Conservation (phyloP, 2,113 vertebrate genomes). For the Halcyon senegalensis region DNA sequence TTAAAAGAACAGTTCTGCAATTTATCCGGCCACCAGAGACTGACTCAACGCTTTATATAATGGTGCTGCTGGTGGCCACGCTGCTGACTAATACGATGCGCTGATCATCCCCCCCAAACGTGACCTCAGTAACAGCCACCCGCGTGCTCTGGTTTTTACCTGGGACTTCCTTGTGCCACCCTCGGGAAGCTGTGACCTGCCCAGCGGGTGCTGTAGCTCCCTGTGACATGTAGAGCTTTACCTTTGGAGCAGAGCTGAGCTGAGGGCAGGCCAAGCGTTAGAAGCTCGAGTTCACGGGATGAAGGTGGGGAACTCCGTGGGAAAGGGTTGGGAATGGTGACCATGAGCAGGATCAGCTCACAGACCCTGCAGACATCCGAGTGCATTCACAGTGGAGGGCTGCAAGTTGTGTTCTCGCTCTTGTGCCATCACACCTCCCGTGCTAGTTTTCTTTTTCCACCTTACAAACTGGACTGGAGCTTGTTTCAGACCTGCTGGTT, state of each 20-base stretch:
- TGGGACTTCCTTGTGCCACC: not conserved
- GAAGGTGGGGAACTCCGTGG: not conserved
- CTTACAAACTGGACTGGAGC: not conserved
- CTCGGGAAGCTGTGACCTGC: not conserved
- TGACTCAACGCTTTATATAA: conserved; percentile 44
- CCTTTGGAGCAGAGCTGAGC: not conserved
- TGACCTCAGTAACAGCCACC: not conserved
- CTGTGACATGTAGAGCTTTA: not conserved
- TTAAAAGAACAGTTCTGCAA: conserved; percentile 3
- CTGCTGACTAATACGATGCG: not conserved
- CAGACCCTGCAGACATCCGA: not conserved
- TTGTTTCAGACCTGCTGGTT: not conserved
- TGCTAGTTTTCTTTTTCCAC: not conserved
- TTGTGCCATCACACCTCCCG: not conserved
- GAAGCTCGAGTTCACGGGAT: not conserved
- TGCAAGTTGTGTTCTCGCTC: not conserved
- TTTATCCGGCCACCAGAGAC: not conserved
- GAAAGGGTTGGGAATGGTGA: not conserved
- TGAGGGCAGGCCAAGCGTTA: not conserved
- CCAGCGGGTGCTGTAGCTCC: not conserved
- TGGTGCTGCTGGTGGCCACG: conserved; percentile 33
- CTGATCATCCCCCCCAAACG: accelerated
- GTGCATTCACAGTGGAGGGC: accelerated
- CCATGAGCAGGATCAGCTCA: accelerated
- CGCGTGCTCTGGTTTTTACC: not conserved